These are phyloP conservation scores for Mamestra brassicae DNA, from an alignment of 2,888 invertebrate species.

Conservation along the genomic window DNA sequence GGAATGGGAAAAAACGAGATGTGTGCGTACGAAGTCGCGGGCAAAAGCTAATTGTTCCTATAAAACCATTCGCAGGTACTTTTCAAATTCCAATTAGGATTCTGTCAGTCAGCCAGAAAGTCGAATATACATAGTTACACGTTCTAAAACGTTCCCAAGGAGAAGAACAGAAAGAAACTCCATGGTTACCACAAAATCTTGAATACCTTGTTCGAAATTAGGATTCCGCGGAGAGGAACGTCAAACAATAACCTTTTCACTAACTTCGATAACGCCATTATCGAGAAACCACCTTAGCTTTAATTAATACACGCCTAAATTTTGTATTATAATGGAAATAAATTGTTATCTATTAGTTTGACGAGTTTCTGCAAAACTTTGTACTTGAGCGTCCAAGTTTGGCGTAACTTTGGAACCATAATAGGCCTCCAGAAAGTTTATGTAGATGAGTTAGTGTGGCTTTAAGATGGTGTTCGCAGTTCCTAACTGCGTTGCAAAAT, in stretches of 20 bases:
- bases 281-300: constrained; percentile 27
- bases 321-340: constrained; percentile 63
- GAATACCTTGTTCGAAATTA: constrained; percentile 14
- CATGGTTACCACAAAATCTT: background rate
- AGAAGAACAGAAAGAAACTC: too few relatives aligned
- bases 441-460: constrained; percentile 44
- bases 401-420: constrained; percentile 44
- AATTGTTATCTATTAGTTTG: constrained; percentile 66
- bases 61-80: background rate
- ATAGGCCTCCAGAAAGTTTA: constrained; percentile 46
- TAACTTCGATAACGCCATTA: constrained; percentile 22
- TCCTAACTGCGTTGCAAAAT: constrained; percentile 17
- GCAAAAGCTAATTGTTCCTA: background rate
- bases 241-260: constrained; percentile 32
- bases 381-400: constrained; percentile 50
- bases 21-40: too few relatives aligned
- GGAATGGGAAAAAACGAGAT: background rate
- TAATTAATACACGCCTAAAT: constrained; percentile 54
- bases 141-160: background rate
- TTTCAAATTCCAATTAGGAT: background rate
- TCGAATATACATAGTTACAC: background rate
- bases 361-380: constrained; percentile 58
- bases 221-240: background rate
- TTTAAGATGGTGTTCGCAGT: constrained; percentile 33
- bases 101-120: background rate